Conservation (phyloP, 1,140 invertebrate genomes). For the Atta colombica region DNA sequence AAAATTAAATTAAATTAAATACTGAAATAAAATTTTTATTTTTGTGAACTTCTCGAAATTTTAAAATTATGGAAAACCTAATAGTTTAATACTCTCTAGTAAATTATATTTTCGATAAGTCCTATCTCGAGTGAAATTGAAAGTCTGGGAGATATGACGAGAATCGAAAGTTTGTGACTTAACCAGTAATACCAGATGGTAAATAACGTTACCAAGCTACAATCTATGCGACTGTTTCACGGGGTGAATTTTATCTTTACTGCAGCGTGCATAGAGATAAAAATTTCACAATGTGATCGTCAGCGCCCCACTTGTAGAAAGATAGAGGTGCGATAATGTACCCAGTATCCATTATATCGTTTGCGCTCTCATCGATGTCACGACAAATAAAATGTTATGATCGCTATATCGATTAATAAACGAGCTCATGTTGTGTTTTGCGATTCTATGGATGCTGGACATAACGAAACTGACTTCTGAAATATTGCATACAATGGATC, state of each 20-base stretch:
- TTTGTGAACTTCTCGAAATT: not conserved
- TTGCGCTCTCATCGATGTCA: conserved; percentile 24
- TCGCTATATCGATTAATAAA: conserved; percentile 42
- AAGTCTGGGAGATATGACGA: not conserved
- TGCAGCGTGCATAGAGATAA: conserved; percentile 42
- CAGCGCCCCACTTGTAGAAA: conserved; percentile 9
- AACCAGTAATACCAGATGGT: conserved; percentile 49
- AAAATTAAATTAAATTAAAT: not conserved
- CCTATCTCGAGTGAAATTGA: not conserved
- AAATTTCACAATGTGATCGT: conserved; percentile 38
- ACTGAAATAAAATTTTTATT: not conserved
- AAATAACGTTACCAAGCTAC: conserved; percentile 47
- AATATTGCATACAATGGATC: not conserved
- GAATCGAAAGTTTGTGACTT: conserved; percentile 38
- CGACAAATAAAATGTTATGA: conserved; percentile 40
- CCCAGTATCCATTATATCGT: conserved; percentile 17
- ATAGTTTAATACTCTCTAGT: not conserved
- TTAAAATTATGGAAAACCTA: not conserved
- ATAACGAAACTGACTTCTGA: conserved; percentile 2
- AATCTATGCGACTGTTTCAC: conserved; percentile 31
- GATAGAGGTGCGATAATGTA: conserved; percentile 46
- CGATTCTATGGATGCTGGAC: not conserved
- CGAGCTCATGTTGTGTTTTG: not conserved
- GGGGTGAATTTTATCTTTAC: conserved; percentile 42
- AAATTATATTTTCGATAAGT: not conserved